These are phyloP conservation scores for Pantherophis alleghaniensis DNA, from an alignment of 2,797 vertebrate species.

Conservation along the genomic window DNA sequence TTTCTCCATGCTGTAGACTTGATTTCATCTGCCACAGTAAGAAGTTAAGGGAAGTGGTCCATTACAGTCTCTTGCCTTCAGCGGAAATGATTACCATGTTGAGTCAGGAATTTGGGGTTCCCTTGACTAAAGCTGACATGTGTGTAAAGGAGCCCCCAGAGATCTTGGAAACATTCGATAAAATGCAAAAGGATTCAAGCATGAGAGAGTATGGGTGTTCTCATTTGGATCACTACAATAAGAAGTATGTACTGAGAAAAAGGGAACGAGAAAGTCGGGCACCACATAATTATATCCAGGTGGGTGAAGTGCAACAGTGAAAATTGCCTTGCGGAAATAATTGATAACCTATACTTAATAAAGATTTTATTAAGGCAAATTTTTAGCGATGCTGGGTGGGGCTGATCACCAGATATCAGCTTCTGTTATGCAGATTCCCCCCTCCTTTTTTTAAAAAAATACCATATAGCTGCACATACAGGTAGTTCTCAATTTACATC, in stretches of 20 bases:
- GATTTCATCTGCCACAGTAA: slow-evolving; percentile 67
- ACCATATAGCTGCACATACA: not conserved
- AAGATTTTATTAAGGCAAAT: not conserved
- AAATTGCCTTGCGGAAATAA: not conserved
- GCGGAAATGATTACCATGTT: slow-evolving; percentile 77
- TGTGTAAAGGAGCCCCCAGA: not conserved
- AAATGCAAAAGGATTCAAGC: not conserved
- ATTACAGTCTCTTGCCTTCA: slow-evolving; percentile 77
- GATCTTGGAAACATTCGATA: not conserved
- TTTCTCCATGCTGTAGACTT: slow-evolving; percentile 66
- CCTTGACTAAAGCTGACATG: slow-evolving; percentile 47
- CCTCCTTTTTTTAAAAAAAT: not conserved
- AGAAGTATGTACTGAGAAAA: slow-evolving; percentile 61
- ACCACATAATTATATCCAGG: slow-evolving; percentile 64
- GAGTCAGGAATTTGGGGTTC: slow-evolving; percentile 71
- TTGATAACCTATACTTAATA: not conserved
- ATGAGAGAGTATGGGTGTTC: not conserved
- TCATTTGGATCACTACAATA: slow-evolving; percentile 59
- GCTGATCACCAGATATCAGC: not conserved
- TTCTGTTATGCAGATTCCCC: not conserved
- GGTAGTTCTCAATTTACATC: not conserved
- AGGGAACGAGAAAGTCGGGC: slow-evolving; percentile 19
- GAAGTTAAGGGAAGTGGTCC: slow-evolving; percentile 71
- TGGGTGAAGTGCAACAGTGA: slow-evolving; percentile 39
- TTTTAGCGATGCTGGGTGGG: not conserved